A percentile compares a stretch with the other conserved stretches of the same genome.
Conservation (phyloP, 2,888 invertebrate genomes). For the Pseudeuparius sepicola region DNA sequence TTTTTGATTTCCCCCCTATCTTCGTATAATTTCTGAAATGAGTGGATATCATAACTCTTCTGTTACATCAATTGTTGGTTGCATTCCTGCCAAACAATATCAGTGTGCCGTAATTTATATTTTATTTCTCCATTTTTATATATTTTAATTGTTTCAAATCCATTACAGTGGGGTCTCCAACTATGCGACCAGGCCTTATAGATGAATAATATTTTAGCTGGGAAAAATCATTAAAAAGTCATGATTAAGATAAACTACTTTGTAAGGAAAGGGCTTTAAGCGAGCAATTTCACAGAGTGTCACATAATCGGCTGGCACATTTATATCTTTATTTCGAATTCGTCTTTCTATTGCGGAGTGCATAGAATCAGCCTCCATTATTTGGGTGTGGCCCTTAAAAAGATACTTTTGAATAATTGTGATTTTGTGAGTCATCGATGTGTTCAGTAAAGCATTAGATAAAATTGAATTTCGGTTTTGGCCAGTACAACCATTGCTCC, state of each 20-base stretch:
- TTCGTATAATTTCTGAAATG: not conserved
- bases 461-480: conserved; percentile 7
- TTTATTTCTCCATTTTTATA: not conserved
- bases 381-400: conserved; percentile 18
- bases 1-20: conserved; percentile 2
- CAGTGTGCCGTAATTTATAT: conserved; percentile 1
- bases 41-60: not conserved
- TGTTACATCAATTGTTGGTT: conserved; percentile 1
- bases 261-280: conserved; percentile 16
- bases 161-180: not conserved
- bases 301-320: conserved; percentile 22
- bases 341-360: conserved; percentile 17
- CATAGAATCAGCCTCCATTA: conserved; percentile 20
- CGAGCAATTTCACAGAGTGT: conserved; percentile 16
- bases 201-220: conserved; percentile 1
- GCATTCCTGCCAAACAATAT: not conserved
- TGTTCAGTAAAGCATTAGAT: conserved; percentile 12
- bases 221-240: conserved; percentile 2
- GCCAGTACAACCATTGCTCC: conserved; percentile 2
- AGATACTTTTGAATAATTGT: conserved; percentile 17
- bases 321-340: conserved; percentile 15
- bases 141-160: conserved; percentile 2
- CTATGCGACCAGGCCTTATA: conserved; percentile 1
- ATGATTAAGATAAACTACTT: conserved; percentile 17
- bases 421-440: conserved; percentile 8